Evolutionary conservation across 2,113 vertebrate genomes (phyloP), one percentile per base, ranked within the genome.

Genomic region (Vidua chalybeata): DNA sequence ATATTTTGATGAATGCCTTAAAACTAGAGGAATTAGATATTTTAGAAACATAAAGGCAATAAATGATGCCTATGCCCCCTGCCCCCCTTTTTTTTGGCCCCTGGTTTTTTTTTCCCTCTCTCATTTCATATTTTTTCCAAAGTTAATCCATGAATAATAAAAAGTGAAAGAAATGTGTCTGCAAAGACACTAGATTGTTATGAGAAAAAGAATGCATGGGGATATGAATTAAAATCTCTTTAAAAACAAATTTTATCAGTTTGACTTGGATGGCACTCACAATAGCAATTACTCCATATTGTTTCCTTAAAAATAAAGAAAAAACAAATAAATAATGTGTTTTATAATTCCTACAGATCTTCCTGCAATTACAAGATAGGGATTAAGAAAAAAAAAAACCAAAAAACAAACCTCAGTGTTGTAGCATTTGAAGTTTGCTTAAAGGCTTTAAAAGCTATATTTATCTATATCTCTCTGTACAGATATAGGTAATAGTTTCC

Each of bases 71-170:
- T 52, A 45, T 26, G 7, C 16, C 13, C 4, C 2, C 7, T 4
- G 0, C 1, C 8, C 1, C 1, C 2, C 3, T 7, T 30, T 13
- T 30, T 20, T 8, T 59, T 28, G 5, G 0, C 4, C 13, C 5
- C 1, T 6, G 0, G 5, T 24, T 15, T 35, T 24, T 46, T 24
- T 49, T 7, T 4, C 0, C 2, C 11, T 39, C 18, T 41, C 18
- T 63, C 9, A 61, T 56, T 48, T 69, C 1, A 41, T 35, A 64
- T 76, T 84, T 73, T 90, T 30, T 94, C n/a, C 19, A 11, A 74
- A 84, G 30, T 72, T 52, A 39, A 69, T 52, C 18, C 37, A 26
- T 2, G 3, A 15, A 51, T 24, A 86, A 64, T 7, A 72, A 69
- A 48, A 81, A 33, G n/a, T 31, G 11, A 87, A 81, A 62, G 45